Evolutionary conservation across 2,113 vertebrate genomes (phyloP), one percentile per base, ranked within the genome.

Genomic region (Alethe castanea): DNA sequence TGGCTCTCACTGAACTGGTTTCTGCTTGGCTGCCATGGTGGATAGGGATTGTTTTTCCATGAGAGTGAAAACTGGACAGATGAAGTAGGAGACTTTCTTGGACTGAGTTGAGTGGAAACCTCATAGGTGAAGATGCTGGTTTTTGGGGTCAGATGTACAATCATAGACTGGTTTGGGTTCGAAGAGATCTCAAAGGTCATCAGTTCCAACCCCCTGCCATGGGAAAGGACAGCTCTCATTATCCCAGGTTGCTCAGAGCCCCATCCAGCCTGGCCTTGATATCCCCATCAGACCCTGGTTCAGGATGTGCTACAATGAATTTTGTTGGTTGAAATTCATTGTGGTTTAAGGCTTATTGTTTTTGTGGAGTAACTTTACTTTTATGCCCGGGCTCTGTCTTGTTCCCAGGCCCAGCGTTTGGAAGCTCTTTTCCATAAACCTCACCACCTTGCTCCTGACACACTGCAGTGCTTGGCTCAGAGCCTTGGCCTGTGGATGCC

Each of bases 171-270:
- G 19, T n/a, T 79, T 70, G 56, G 19, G 12, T 40, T 70, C 18
- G 40, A 62, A n/a, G 19, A 78, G 28, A 6, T 10, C n/a, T 38
- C n/a, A 45, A 38, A 45, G 56, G 11, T 33, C 64, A 47, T 24
- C 48, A 29, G 15, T 47, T 70, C 24, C 47, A 47, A 2, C 6
- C 19, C 6, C 12, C 12, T 28, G 12, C 23, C 1, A 0, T 33
- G 45, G 23, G 12, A 38, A 45, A 28, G 64, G 26, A 33, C 33
- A 53, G 40, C 8, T 61, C 28, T 54, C 64, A 24, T n/a, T 53
- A 8, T 14, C 5, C 33, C 9, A 45, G 22, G 14, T 28, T 45
- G 54, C 54, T 53, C 73, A 47, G 28, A 53, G 40, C n/a, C 54
- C 2, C 0, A 9, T 69, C 22, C 24, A 62, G 19, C 56, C 38